Evolutionary conservation across 2,113 vertebrate species (phyloP).

Genomic region (Ophiodon elongatus): DNA sequence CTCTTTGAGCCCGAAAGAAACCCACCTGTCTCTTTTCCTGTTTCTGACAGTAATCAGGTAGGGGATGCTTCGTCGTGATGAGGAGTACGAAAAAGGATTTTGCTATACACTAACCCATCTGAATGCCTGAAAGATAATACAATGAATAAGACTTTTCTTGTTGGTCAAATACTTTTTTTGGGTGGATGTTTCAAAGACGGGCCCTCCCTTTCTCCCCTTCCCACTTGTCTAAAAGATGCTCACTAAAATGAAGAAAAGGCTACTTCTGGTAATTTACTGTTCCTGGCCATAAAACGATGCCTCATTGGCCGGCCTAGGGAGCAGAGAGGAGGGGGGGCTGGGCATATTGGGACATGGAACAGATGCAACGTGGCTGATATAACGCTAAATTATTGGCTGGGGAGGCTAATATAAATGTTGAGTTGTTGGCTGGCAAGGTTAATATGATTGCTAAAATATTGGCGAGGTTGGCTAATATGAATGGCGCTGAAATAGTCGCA

Average conservation of each 20-base stretch:
- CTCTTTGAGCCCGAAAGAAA: conserved; percentile 12
- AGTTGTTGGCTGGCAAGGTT: conserved; percentile 63
- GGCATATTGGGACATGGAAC: conserved; percentile 54
- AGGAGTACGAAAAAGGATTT: neutral
- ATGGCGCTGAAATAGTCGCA: conserved; percentile 41
- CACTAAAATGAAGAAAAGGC: conserved; percentile 19
- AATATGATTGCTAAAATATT: conserved; percentile 72
- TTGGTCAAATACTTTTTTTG: neutral
- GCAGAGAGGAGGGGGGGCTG: conserved; percentile 1
- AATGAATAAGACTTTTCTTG: neutral
- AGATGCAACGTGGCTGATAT: conserved; percentile 57
- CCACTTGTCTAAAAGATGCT: conserved; percentile 18
- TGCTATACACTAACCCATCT: neutral
- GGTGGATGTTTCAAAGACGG: neutral
- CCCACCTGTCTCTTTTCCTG: neutral
- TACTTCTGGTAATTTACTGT: conserved; percentile 60
- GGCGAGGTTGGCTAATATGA: conserved; percentile 46
- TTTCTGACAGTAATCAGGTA: conserved; percentile 12
- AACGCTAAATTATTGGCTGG: conserved; percentile 54
- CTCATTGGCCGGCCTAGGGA: conserved; percentile 26
- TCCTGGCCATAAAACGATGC: conserved; percentile 35
- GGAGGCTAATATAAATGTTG: conserved; percentile 51
- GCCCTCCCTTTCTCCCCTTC: neutral
- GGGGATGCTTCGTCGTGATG: neutral
- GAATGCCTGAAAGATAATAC: neutral